Percentiles rank a stretch among this genome's conserved stretches.
Evolutionary conservation across 2,113 vertebrate genomes (phyloP).

Genomic region (Sorex fumeus): DNA sequence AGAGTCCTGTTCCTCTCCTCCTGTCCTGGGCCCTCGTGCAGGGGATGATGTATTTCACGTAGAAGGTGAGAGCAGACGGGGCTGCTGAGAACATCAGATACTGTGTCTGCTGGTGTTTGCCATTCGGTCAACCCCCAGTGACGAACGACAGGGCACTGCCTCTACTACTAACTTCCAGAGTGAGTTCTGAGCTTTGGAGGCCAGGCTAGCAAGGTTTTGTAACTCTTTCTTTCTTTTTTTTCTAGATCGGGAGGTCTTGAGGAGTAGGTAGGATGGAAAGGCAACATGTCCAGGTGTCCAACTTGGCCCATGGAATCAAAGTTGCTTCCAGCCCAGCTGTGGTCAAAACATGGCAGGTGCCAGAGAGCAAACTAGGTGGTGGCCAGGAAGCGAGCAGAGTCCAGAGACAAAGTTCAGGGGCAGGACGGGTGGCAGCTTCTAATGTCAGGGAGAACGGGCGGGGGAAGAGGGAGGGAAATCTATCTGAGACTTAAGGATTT

Average conservation of each 20-base stretch:
- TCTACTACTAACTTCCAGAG: too few relatives aligned
- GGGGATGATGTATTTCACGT: conserved; percentile 68
- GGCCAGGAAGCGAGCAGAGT: neutral
- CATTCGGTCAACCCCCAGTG: conserved; percentile 21
- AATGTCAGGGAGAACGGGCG: neutral
- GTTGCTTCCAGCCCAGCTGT: neutral
- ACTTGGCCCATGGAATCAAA: conserved; percentile 16
- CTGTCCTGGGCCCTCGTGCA: conserved; percentile 73
- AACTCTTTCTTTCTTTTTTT: conserved; percentile 9
- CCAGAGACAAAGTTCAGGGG: conserved; percentile 70
- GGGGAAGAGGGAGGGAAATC: neutral
- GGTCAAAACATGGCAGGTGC: conserved; percentile 17
- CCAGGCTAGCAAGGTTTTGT: too few relatives aligned
- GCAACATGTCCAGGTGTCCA: neutral
- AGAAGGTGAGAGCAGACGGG: conserved; percentile 77
- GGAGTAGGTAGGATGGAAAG: neutral
- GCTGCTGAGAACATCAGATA: neutral
- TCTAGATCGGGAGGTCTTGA: conserved; percentile 43
- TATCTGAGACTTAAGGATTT: too few relatives aligned
- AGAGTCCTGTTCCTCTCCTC: conserved; percentile 63
- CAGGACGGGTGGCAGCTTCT: neutral
- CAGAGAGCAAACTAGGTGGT: conserved; percentile 67
- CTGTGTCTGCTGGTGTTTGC: conserved; percentile 35
- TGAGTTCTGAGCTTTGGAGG: too few relatives aligned
- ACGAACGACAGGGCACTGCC: neutral